Base-by-base conservation (phyloP, 2,888 invertebrate species). In the Lacanobia wlatinum region DNA sequence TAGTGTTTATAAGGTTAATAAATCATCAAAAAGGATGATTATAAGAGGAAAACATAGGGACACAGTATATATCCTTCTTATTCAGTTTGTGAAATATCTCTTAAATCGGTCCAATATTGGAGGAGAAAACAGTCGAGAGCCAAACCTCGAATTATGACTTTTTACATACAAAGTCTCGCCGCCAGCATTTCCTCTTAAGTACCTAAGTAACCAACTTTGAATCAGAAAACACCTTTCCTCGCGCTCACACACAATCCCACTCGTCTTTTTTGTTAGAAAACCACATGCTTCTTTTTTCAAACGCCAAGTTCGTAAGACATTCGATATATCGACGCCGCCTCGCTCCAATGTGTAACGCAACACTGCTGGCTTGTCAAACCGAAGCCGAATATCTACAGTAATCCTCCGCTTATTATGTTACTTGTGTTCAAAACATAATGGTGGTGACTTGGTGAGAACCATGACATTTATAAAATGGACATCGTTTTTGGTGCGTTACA, bases 371-470 rank as follows among this genome's bases (percentile, higher is more conserved):
- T 14, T 40, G 59, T 59, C 63, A 61, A 56, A 52, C 78, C 67
- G 80, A 80, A 80, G 80, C 80, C 80, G 69, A 80, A 73, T 77
- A 78, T 66, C 60, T 62, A 66, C 79, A 62, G 43, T 83, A 83
- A 81, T 78, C 83, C 78, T 60, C 65, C 70, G 79, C 67, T 83
- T 67, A 82, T 50, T 67, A 82, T 50, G 53, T 82, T 81, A 59
- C 77, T 56, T 77, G 55, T 76, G 64, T 76, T 56, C 68, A 74
- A 61, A 75, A 60, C 18, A 61, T 61, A 28, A 46, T 43, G 12
- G 12, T 43, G 43, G 43, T 12, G 40, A 1, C 38, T 46, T 59
- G 12, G n/a, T 75, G 43, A 28, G 43, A 18, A 23, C 12, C 50
- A 58, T 34, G 21, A 34, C 21, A 14, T 52, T 70, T 58, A 40